A percentile compares a stretch with the other conserved stretches of the same genome.
Conservation (phyloP, 2,797 vertebrate species). For the Oryzias sinensis region DNA sequence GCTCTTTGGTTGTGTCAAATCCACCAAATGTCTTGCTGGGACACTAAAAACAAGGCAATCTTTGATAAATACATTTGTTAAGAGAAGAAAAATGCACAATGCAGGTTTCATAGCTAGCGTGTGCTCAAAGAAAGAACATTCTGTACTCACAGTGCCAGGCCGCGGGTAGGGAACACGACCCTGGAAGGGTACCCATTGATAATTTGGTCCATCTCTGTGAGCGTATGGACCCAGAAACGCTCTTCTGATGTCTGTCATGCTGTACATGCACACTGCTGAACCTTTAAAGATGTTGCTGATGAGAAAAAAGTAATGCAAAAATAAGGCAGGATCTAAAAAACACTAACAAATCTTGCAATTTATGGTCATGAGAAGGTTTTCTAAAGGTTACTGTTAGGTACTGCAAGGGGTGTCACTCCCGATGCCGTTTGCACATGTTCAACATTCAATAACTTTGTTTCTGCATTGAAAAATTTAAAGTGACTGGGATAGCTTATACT, state of each 20-base stretch:
- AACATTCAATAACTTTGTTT: too few relatives aligned
- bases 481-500: too few relatives aligned
- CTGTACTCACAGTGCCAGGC: conserved; percentile 91
- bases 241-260: conserved; percentile 93
- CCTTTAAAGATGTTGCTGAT: conserved; percentile 97
- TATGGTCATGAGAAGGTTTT: not conserved
- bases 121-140: not conserved
- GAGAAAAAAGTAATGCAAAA: not conserved
- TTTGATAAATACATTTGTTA: too few relatives aligned
- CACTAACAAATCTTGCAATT: not conserved
- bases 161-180: conserved; percentile 95
- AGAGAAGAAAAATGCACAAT: not conserved
- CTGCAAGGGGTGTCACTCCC: too few relatives aligned
- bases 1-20: conserved; percentile 96
- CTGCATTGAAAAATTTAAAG: too few relatives aligned
- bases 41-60: conserved; percentile 75
- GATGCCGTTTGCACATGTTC: too few relatives aligned
- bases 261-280: conserved; percentile 96
- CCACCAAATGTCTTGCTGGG: conserved; percentile 98
- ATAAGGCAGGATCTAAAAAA: not conserved
- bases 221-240: conserved; percentile 96
- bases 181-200: conserved; percentile 97
- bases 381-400: not conserved
- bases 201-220: conserved; percentile 95
- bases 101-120: not conserved